Base-by-base conservation (phyloP, 1,140 invertebrate species). In the Rhyacophila brunnea region DNA sequence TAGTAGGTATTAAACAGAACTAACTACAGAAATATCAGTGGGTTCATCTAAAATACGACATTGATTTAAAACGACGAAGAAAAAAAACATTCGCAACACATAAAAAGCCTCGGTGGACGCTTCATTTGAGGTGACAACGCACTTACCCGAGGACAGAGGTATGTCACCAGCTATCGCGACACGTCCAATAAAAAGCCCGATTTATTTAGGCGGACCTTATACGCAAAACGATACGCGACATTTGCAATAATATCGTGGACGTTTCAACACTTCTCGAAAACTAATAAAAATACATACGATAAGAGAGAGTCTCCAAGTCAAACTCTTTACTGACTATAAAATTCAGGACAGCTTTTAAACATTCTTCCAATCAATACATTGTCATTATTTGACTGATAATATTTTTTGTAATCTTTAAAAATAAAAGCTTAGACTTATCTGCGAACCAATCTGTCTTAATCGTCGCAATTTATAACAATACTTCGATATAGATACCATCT, bases 101-200 rank as follows among this genome's bases (percentile, higher is more conserved):
- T 42, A 13, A 42, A 14, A 42, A 28, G 3, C 9, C 23, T 28
- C 23, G 9, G 23, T 5, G 48, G 50, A 64, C 56, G 59, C 59
- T 56, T 64, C 57, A 56, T 59, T 64, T 59, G 50, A 64, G 54
- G 40, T 64, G 62, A 64, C 62, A 64, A 64, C 57, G 62, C 62
- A 64, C 62, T 64, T 64, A 59, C 18, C 43, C 40, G 55, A 40
- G 62, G 56, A 64, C 57, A 52, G 52, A 57, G 51, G 49, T 47
- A 35, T 58, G 57, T 58, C 56, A 59, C 51, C 20, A 18, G 53
- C 58, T 64, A 64, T 64, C 62, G 60, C 35, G 1, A 17, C 19
- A 19, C 36, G 62, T 64, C 54, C 62, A 64, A 64, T 64, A 64
- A 64, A 64, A 54, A 50, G 47, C 46, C 32, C 48, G 62, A 64